Percentiles rank a stretch among this genome's conserved stretches.
Evolutionary conservation across 1,140 invertebrate species (phyloP).

Genomic region (Euura lappo): DNA sequence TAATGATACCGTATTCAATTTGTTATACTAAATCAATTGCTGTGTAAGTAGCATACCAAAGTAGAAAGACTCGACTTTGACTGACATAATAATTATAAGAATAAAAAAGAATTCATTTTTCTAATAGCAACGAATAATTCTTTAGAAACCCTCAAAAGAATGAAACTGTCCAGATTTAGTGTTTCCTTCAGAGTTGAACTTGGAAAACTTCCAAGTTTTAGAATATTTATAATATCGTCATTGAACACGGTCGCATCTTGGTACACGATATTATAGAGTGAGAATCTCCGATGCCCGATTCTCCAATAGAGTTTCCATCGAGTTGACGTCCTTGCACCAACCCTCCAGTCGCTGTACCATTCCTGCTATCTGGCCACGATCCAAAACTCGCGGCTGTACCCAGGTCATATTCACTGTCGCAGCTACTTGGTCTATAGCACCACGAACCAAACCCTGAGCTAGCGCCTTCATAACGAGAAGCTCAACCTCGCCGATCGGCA

Average conservation of each 20-base stretch:
- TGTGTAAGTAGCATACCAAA: too few species aligned
- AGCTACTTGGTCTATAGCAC: constrained; percentile 94
- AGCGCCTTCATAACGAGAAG: constrained; percentile 97
- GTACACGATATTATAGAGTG: constrained; percentile 64
- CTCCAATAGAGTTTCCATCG: constrained; percentile 83
- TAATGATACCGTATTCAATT: not conserved
- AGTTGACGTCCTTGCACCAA: constrained; percentile 84
- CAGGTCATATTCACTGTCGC: constrained; percentile 76
- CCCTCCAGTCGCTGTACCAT: constrained; percentile 81
- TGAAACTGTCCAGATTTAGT: too few species aligned
- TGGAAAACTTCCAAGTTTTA: not conserved
- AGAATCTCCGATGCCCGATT: constrained; percentile 84
- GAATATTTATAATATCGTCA: not conserved
- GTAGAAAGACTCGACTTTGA: too few species aligned
- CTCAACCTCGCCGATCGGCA: constrained; percentile 89
- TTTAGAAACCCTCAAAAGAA: too few species aligned
- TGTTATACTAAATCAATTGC: not conserved
- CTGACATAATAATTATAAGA: too few species aligned
- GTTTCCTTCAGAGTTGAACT: not conserved
- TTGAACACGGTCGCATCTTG: not conserved
- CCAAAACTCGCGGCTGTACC: constrained; percentile 90
- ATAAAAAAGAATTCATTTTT: too few species aligned
- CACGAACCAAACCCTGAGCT: constrained; percentile 91
- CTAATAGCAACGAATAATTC: too few species aligned
- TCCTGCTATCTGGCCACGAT: constrained; percentile 73